Conservation (phyloP, 2,113 vertebrate species). For the Pygoscelis antarcticus region DNA sequence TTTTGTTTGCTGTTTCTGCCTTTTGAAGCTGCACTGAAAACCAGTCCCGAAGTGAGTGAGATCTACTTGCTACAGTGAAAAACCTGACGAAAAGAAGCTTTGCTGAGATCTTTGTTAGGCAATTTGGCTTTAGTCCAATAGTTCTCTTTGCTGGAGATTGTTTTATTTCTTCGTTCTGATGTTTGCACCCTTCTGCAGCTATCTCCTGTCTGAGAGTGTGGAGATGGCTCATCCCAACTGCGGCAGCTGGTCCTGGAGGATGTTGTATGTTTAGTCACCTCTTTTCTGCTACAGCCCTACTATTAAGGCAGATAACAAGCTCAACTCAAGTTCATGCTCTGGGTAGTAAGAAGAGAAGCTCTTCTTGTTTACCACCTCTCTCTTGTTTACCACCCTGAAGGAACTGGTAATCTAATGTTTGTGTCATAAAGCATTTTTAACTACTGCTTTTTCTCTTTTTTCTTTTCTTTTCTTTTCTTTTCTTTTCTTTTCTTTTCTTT, state of each 20-base stretch:
- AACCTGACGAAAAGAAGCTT: neutral
- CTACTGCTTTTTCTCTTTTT: neutral
- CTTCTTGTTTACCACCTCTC: neutral
- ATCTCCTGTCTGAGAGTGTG: neutral
- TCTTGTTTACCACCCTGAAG: neutral
- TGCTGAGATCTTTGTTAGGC: neutral
- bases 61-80: neutral
- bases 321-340: neutral
- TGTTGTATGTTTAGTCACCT: fast-evolving
- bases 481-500: too few species aligned
- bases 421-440: neutral
- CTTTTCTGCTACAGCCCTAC: neutral
- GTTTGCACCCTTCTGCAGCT: neutral
- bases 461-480: too few species aligned
- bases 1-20: neutral
- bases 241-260: neutral
- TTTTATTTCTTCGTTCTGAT: neutral
- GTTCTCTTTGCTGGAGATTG: neutral
- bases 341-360: neutral
- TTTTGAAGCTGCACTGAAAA: neutral
- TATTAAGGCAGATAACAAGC: neutral
- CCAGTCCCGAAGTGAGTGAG: neutral
- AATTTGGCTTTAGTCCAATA: too few species aligned
- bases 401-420: neutral
- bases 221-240: neutral